Conservation (phyloP, 2,888 invertebrate genomes). For the Tryphoninae sp. region DNA sequence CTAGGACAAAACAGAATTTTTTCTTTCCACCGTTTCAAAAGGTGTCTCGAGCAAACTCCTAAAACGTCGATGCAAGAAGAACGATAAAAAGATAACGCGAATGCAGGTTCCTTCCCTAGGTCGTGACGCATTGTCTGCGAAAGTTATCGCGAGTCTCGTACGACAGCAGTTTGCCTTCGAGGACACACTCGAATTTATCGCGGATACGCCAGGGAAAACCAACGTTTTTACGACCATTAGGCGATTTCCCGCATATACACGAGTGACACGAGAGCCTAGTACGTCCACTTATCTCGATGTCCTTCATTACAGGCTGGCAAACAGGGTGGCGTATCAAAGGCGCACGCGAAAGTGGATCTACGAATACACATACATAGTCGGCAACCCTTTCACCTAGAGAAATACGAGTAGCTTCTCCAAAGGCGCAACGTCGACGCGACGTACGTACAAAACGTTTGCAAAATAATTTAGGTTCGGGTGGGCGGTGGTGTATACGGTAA, state of each 20-base stretch:
- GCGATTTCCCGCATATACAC: not conserved
- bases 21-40: no score
- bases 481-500: not conserved
- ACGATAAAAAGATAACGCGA: not conserved
- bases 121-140: not conserved
- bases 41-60: no score
- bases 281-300: constrained; percentile 50
- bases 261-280: constrained; percentile 17
- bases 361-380: constrained; percentile 1
- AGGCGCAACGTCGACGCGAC: constrained; percentile 2
- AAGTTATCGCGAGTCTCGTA: not conserved
- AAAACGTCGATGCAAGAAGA: no score
- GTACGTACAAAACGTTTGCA: constrained; percentile 11
- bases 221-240: not conserved
- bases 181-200: constrained; percentile 24
- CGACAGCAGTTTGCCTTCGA: not conserved
- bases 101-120: not conserved
- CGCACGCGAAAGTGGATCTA: constrained; percentile 31
- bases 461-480: constrained; percentile 52
- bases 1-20: not conserved
- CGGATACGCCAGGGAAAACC: not conserved
- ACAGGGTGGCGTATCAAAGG: constrained; percentile 47
- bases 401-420: constrained; percentile 33
- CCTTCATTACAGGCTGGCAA: constrained; percentile 45
- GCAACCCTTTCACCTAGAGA: constrained; percentile 28